Base-by-base conservation (phyloP, 2,113 vertebrate species). In the Axis porcinus region DNA sequence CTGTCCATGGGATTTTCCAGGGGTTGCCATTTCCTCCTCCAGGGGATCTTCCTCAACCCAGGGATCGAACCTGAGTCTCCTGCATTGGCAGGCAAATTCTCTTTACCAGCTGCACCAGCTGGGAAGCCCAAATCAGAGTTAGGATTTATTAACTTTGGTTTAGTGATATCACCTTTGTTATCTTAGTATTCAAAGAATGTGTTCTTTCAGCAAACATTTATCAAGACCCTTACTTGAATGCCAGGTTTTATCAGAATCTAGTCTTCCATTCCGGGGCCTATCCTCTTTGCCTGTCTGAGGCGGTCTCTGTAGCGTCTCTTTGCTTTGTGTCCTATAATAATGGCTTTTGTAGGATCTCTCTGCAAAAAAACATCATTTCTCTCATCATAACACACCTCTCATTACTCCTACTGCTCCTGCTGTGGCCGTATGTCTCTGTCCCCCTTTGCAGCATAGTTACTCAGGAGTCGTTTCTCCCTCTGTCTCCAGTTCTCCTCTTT, bases 71-170 rank as follows among this genome's bases (percentile, higher is more conserved):
- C 70, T 43, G 36, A 11, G 36, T 70, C 67, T 36, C 67, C n/a
- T 36, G n/a, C n/a, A 0, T 43, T 43, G 70, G 40, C 70, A 43
- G 70, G 70, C 21, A 43, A 11, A 76, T 76, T 76, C 36, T 76
- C 40, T 76, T 74, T 43, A 76, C 70, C 70, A 40, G n/a, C 21
- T 40, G 67, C 0, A 12, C 21, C 67, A 74, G 11, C 23, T 74
- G 67, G 36, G 67, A 74, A 76, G 23, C 70, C 70, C 70, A 43
- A 7, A 43, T 76, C 52, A 82, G 86, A 97, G 57, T 82, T 58
- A 86, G 58, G 96, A 67, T 81, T 95, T 40, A 19, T 95, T 94
- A 27, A 70, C n/a, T 86, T 91, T 60, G 60, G 33, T 94, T 90
- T 96, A 55, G 47, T 40, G 8, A 82, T 60, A 58, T 64, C 15